Evolutionary conservation across 2,797 vertebrate genomes (phyloP).

Genomic region (Enteromius mattozi): DNA sequence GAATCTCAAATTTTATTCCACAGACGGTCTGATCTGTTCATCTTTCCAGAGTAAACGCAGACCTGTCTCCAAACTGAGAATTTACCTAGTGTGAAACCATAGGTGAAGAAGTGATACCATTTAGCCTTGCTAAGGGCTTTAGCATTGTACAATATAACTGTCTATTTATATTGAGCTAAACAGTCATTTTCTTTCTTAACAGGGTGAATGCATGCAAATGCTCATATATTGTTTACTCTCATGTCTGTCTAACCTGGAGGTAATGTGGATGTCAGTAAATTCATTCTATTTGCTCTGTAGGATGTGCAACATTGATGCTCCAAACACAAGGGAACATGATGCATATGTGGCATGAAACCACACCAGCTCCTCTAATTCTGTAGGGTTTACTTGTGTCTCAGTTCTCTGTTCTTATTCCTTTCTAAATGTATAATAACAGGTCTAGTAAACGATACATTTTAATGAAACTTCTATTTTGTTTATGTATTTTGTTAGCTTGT

Average conservation of each 20-base stretch:
- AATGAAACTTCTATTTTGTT: slow-evolving; percentile 5
- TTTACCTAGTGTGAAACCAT: background rate
- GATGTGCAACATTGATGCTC: background rate
- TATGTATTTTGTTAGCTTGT: background rate
- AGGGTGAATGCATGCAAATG: background rate
- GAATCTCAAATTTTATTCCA: background rate
- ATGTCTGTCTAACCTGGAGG: background rate
- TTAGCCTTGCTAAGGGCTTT: background rate
- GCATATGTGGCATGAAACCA: background rate
- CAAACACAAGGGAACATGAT: background rate
- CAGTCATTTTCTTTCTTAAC: slow-evolving; percentile 6
- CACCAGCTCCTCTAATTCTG: slow-evolving; percentile 30
- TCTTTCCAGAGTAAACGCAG: background rate
- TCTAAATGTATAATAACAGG: slow-evolving; percentile 45
- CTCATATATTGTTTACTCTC: slow-evolving; percentile 11
- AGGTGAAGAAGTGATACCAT: background rate
- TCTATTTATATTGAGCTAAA: slow-evolving; percentile 13
- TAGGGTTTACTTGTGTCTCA: slow-evolving; percentile 21
- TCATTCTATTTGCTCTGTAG: background rate
- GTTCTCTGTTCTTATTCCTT: slow-evolving; percentile 45
- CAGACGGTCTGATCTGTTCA: background rate
- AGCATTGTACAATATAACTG: background rate
- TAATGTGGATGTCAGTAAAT: slow-evolving; percentile 12
- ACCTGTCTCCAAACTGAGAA: background rate
- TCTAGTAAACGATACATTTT: slow-evolving; percentile 52